Conservation (phyloP, 2,888 invertebrate species). For the Eucera pruinosa region DNA sequence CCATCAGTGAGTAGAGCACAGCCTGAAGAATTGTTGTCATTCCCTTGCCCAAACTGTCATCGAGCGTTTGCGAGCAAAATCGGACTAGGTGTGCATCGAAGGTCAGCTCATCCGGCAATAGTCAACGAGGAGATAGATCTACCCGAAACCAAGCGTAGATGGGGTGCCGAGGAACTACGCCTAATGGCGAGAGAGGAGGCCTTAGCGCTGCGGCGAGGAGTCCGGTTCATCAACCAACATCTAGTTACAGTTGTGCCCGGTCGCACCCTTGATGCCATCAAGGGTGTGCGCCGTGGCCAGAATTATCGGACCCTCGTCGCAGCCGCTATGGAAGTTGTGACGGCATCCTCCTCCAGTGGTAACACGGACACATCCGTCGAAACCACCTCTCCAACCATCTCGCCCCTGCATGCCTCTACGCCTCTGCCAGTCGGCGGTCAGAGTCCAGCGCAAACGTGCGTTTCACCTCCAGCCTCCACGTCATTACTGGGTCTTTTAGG, state of each 20-base stretch:
- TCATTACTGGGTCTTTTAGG: neutral
- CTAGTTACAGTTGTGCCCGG: too few species aligned
- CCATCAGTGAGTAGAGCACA: too few species aligned
- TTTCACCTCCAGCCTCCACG: neutral
- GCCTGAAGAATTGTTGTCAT: too few species aligned
- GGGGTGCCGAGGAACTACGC: constrained; percentile 7
- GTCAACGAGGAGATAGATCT: constrained; percentile 3
- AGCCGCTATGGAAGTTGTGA: too few species aligned
- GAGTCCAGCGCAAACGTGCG: neutral
- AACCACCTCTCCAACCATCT: too few species aligned
- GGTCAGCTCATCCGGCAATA: neutral
- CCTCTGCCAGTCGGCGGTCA: neutral
- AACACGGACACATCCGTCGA: neutral
- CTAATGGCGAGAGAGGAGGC: constrained; percentile 19
- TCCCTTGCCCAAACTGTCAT: too few species aligned
- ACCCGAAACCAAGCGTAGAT: neutral
- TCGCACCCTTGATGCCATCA: too few species aligned
- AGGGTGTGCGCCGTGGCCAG: too few species aligned
- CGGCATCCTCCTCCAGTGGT: neutral
- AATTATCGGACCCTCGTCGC: too few species aligned
- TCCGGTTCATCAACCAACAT: too few species aligned
- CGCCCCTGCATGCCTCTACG: neutral
- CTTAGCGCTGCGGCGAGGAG: too few species aligned
- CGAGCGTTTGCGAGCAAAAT: too few species aligned
- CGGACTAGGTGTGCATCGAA: constrained; percentile 3